These are phyloP conservation scores for Drosophila mercatorum DNA, from an alignment of 2,888 invertebrate species.

Conservation along the genomic window DNA sequence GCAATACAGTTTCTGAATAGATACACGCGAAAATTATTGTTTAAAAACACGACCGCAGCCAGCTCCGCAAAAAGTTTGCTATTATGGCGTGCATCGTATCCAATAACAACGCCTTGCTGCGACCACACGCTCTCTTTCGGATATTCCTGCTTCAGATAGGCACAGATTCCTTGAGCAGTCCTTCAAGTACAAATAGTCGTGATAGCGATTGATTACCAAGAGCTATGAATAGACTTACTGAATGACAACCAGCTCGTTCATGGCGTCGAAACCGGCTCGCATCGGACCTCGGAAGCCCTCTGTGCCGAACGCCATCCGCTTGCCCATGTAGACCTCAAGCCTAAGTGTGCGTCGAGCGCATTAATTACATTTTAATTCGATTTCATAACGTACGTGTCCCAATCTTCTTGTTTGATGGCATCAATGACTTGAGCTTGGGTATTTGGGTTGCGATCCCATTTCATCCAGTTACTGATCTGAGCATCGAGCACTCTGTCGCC, in stretches of 20 bases:
- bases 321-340: slow-evolving; percentile 86
- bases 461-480: slow-evolving; percentile 13
- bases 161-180: slow-evolving; percentile 94
- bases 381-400: slow-evolving; percentile 2
- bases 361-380: background rate
- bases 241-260: slow-evolving; percentile 98
- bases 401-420: slow-evolving; percentile 3
- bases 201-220: background rate
- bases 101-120: slow-evolving; percentile 92
- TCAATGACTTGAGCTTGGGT: slow-evolving; percentile 2
- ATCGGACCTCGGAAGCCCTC: slow-evolving; percentile 96
- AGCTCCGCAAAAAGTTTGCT: slow-evolving; percentile 92
- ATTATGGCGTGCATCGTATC: slow-evolving; percentile 96
- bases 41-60: slow-evolving; percentile 93
- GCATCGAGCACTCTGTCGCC: slow-evolving; percentile 13
- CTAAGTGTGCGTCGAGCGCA: background rate
- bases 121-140: slow-evolving; percentile 85
- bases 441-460: slow-evolving; percentile 13
- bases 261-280: slow-evolving; percentile 95
- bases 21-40: slow-evolving; percentile 91
- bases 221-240: slow-evolving; percentile 85
- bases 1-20: slow-evolving; percentile 92
- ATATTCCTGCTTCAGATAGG: slow-evolving; percentile 89
- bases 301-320: slow-evolving; percentile 94
- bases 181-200: slow-evolving; percentile 14